Evolutionary conservation across 2,888 invertebrate species (phyloP).

Genomic region (Mythimna pallens): DNA sequence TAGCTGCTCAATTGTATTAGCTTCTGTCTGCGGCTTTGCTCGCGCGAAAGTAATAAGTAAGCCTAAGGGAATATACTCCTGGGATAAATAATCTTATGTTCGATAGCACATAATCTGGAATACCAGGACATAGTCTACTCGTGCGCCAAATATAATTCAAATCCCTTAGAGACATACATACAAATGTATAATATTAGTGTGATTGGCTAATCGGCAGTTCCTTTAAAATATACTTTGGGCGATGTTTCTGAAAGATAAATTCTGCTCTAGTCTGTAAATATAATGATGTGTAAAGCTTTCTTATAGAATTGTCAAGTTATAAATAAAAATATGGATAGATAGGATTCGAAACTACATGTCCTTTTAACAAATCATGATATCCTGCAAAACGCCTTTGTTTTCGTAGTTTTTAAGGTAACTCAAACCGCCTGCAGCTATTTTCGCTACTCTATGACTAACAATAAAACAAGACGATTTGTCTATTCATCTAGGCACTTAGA

Average conservation of each 20-base stretch:
- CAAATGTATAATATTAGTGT: too few species aligned
- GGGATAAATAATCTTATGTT: too few species aligned
- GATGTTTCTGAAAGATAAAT: background rate
- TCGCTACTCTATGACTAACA: background rate
- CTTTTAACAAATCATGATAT: background rate
- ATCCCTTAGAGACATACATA: too few species aligned
- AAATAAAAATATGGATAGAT: background rate
- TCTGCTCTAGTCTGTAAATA: background rate
- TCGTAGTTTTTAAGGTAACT: background rate
- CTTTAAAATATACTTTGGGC: background rate
- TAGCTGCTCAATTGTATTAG: background rate
- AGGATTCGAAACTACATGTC: background rate
- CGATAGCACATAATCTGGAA: too few species aligned
- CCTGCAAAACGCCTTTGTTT: background rate
- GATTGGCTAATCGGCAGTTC: background rate
- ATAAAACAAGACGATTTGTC: background rate
- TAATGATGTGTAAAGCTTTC: background rate
- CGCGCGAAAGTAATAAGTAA: too few species aligned
- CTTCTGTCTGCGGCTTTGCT: too few species aligned
- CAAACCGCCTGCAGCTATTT: slow-evolving; percentile 8
- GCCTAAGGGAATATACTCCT: too few species aligned
- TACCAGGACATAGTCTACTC: too few species aligned
- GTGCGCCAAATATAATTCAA: too few species aligned
- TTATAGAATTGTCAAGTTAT: background rate
- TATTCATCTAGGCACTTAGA: slow-evolving; percentile 39